A percentile compares a stretch with the other conserved stretches of the same genome.
Evolutionary conservation across 1,140 invertebrate species (phyloP).

Genomic region (Conus betulinus): DNA sequence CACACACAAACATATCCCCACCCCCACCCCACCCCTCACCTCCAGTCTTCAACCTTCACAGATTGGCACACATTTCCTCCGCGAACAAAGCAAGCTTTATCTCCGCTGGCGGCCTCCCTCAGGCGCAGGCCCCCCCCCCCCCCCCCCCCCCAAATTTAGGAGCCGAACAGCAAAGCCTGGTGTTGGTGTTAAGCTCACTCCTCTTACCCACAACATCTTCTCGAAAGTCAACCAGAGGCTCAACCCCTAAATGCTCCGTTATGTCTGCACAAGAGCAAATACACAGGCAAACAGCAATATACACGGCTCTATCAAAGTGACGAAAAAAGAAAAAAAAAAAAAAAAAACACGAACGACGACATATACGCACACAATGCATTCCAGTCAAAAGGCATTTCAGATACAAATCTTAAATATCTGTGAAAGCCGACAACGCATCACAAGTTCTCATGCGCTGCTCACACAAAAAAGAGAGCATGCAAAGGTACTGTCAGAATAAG

Average conservation of each 20-base stretch:
- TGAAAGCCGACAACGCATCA: background rate
- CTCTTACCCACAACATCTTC: slow-evolving; percentile 62
- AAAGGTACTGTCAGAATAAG: no score
- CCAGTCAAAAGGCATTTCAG: no score
- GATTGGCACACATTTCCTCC: background rate
- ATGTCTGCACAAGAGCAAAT: slow-evolving; percentile 15
- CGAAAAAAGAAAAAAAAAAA: no score
- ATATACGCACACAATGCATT: no score
- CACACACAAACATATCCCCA: background rate
- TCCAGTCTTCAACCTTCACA: background rate
- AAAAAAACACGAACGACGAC: no score
- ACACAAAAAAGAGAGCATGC: no score
- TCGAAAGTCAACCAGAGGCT: slow-evolving; percentile 57
- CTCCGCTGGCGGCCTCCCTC: background rate
- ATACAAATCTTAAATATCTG: background rate
- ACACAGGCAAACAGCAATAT: no score
- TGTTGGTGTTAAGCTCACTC: background rate
- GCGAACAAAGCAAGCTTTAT: background rate
- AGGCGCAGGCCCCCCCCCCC: background rate
- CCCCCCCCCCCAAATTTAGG: background rate
- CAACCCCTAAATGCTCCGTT: slow-evolving; percentile 11
- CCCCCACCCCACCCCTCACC: background rate
- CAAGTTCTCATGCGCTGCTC: no score
- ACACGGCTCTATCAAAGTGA: no score
- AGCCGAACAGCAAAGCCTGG: background rate